Base-by-base conservation (phyloP, 2,797 vertebrate species). In the Cyclura pinguis region DNA sequence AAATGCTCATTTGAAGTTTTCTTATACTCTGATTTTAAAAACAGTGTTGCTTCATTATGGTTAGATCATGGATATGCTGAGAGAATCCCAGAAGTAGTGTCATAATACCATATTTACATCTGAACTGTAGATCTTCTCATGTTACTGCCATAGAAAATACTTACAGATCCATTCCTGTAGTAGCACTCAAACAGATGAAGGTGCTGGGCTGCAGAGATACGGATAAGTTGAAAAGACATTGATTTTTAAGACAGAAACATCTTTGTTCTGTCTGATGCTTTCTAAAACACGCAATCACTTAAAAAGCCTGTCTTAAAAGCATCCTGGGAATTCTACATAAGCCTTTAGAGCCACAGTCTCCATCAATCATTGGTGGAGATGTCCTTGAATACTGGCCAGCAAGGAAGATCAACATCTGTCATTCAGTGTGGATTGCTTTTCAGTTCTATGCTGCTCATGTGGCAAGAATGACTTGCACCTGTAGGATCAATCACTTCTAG, bases 381-480 rank as follows among this genome's bases (percentile, higher is more conserved):
- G 84, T 78, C 62, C 76, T 80, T 84, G 18, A 72, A 88, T 35
- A 62, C 0, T 76, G 50, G n/a, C 76, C 52, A 27, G 8, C 2
- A 0, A 13, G 1, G 77, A 78, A n/a, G 80, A 80, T 47, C 27
- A 14, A 57, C 85, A 50, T n/a, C 29, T 82, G 8, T 0, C 16
- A 83, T 85, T 89, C 38, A 8, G 91, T 80, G 38, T 57, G 0
- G n/a, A 0, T 76, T 57, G 64, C 69, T 0, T 7, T 64, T 27
- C 47, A 9, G 2, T 47, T 62, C 22, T 69, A 20, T 38, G 20
- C 7, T 5, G 50, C 62, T 85, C 10, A 16, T 42, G 14, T 57
- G 38, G 20, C 10, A 69, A 85, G 18, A 52, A 55, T 24, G 16
- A 64, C 3, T 74, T 38, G 22, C 27, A 0, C 27, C 16, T 69